Evolutionary conservation across 2,113 vertebrate species (phyloP), one percentile per base, ranked within the genome.

Genomic region (Microtus richardsoni): DNA sequence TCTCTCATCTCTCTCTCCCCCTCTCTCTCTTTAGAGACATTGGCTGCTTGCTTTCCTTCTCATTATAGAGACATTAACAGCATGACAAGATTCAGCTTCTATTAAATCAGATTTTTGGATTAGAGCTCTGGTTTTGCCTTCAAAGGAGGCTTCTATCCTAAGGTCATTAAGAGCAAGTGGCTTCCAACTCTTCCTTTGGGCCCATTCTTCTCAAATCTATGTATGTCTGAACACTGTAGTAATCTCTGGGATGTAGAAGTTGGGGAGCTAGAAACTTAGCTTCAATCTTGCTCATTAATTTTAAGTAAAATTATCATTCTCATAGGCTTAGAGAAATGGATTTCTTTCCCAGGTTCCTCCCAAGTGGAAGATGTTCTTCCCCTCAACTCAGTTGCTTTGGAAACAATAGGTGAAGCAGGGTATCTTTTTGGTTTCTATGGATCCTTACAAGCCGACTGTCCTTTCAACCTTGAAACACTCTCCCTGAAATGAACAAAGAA

Each of bases 261-360:
- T 84, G 16, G n/a, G 12, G 33, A 71, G 44, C 94, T 89, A 91
- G 90, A 82, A 95, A 93, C 73, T 68, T 68, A 87, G 86, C 30
- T 95, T 93, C 78, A 85, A 91, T 85, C 88, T 93, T 73, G 70
- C 75, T 70, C 39, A 91, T 89, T 80, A 92, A 58, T 30, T 70
- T 83, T 60, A 94, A 96, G 75, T 49, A 85, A 90, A 36, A 74
- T 85, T 91, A 87, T 90, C 44, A 70, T 87, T 95, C 85, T 87
- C 68, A 93, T 39, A 66, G 80, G 58, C 83, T 64, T 88, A 12
- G 62, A 66, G 14, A 19, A 62, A 66, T 82, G 47, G 86, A 79
- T 1, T 41, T 19, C 79, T 86, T 71, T 74, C 28, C 44, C 7
- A 58, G n/a, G 36, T 66, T n/a, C 44, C 44, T 93, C 36, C 83